phyloP scores from a whole-genome alignment of 2,797 vertebrate species.

The Spheniscus humboldti region DNA sequence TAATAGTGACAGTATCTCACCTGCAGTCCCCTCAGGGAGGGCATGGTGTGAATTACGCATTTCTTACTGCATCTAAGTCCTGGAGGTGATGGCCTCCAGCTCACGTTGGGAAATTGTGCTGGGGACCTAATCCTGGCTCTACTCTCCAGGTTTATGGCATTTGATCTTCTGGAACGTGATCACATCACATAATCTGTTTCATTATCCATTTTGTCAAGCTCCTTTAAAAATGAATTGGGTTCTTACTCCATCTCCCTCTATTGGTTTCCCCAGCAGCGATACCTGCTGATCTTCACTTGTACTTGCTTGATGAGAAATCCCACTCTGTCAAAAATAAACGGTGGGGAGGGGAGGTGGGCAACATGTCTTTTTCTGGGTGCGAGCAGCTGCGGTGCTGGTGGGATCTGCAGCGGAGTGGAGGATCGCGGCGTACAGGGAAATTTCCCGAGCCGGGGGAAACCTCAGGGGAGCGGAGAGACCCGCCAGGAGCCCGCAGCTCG shows the following conservation, averaged over 20 bases:
- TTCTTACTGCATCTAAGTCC: not conserved
- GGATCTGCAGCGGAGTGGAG: not conserved
- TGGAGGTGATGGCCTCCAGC: not conserved
- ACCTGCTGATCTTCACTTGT: not conserved
- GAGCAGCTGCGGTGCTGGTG: not conserved
- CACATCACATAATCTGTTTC: not conserved
- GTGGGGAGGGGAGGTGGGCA: not conserved
- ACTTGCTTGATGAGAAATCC: not conserved
- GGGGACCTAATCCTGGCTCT: not conserved
- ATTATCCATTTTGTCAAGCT: not conserved
- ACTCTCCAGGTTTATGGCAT: not conserved
- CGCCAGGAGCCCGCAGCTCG: no score
- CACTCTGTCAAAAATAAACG: not conserved
- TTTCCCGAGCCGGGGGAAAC: no score
- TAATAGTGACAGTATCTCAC: not conserved
- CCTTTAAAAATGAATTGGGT: not conserved
- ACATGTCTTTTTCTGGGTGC: not conserved
- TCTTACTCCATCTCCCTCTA: not conserved
- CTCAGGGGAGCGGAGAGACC: not conserved
- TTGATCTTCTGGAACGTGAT: not conserved
- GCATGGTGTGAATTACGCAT: not conserved
- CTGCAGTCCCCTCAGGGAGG: not conserved
- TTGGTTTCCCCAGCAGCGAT: not conserved
- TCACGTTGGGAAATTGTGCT: not conserved
- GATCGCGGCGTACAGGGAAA: rapidly evolving